Base-by-base conservation (phyloP, 2,797 vertebrate genomes). In the Tokudaia tokunoshimensis region DNA sequence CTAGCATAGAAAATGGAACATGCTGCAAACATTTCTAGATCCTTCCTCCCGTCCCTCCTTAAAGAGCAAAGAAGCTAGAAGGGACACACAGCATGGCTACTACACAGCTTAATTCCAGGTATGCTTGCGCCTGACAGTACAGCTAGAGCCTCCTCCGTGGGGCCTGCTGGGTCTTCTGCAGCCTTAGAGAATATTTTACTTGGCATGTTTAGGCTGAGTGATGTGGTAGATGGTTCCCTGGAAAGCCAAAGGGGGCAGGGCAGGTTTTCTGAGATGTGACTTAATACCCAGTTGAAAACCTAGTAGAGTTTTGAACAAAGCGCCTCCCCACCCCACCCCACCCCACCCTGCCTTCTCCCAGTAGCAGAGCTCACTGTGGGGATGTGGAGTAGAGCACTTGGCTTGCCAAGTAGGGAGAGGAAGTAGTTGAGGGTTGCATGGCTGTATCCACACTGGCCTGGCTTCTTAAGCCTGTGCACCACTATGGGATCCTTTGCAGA, bases 401-500 rank as follows among this genome's bases (percentile, higher is more conserved):
- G 87, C 10, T 80, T 57, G 65, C 81, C 74, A 50, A 20, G 88
- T 31, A 83, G 74, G 93, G 85, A 92, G 72, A 79, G 52, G 63
- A 83, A 63, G 50, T 3, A 74, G 82, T 31, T 12, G 6, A 6
- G 70, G 85, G 85, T 47, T 29, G 34, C 1, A 1, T 78, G 92
- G 92, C 59, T 7, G 50, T 72, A 52, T 89, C 80, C 44, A 24
- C 37, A 8, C 78, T 85, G 74, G 80, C 93, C 95, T 57, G 94
- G 96, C 94, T 96, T 98, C 97, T 96, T 87, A 93, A 96, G 97
- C 95, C 96, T 97, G 79, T 95, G 93, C 98, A 98, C 98, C 98
- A 98, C 98, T 98, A 95, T 97, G 98, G 97, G 95, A 97, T 96
- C 97, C 94, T 98, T 97, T 98, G 98, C 97, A 96, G 98, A 98